Conservation (phyloP, 1,140 invertebrate genomes). For the Galleria mellonella region DNA sequence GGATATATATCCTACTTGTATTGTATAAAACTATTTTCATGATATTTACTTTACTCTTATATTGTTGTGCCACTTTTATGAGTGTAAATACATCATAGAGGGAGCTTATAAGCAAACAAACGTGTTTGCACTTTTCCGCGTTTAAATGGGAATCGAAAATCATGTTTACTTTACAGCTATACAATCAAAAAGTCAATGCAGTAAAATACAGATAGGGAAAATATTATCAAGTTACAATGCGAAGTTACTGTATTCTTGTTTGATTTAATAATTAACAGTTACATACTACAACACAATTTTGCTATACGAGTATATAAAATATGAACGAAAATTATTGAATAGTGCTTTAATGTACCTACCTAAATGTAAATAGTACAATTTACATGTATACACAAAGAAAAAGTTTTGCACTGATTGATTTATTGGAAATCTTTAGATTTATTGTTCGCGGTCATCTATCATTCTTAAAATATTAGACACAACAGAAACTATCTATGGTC, state of each 20-base stretch:
- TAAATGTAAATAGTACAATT: too few relatives aligned
- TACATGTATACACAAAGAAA: too few relatives aligned
- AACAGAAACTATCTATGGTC: too few relatives aligned
- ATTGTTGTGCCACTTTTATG: constrained; percentile 10
- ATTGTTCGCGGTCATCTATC: too few relatives aligned
- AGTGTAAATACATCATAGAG: constrained; percentile 17
- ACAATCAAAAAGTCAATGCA: constrained; percentile 23
- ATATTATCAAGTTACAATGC: constrained; percentile 7
- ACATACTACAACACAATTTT: background rate
- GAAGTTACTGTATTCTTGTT: constrained; percentile 9
- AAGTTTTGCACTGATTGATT: too few relatives aligned
- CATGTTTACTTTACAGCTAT: constrained; percentile 29
- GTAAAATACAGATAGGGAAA: background rate
- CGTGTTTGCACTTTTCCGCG: constrained; percentile 19
- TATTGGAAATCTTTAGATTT: too few relatives aligned
- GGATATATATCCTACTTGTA: too few relatives aligned
- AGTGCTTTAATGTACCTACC: too few relatives aligned
- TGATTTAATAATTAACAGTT: constrained; percentile 4
- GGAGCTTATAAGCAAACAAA: constrained; percentile 21
- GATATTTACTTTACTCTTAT: constrained; percentile 11
- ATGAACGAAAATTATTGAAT: too few relatives aligned
- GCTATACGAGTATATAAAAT: too few relatives aligned
- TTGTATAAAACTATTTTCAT: too few relatives aligned
- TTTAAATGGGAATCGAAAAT: constrained; percentile 31
- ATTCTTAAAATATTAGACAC: too few relatives aligned